Evolutionary conservation across 2,797 vertebrate species (phyloP), one percentile per base, ranked within the genome.

Genomic region (Anabas testudineus): DNA sequence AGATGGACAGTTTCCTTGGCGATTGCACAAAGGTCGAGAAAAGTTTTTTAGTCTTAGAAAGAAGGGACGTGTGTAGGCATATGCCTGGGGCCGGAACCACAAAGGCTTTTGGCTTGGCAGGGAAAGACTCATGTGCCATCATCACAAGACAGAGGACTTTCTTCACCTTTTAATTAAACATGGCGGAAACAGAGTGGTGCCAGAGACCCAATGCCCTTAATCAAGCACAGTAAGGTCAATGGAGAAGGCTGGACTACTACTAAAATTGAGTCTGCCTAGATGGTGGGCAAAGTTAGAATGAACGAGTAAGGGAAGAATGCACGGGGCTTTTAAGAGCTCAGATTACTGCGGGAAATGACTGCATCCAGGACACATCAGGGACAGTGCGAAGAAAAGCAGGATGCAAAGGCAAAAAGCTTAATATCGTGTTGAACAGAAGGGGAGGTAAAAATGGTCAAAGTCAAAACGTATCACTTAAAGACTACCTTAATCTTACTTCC

Each of bases 81-180:
- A 45, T 65, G 74, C 71, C 76, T 34, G 51, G 55, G 52, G 73
- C 81, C 42, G 51, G 57, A 83, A 81, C 36, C 75, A 71, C 80
- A 71, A 73, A 74, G 80, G 15, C 71, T 80, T 86, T 66, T 57
- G 67, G 68, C 30, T 70, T 83, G 81, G 82, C 75, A 53, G 65
- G 62, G 13, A 67, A 65, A 69, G 67, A 81, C 74, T 81, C 67
- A 54, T 81, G 86, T 80, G 80, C 82, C 84, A 70, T 86, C 85
- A 86, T 89, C 87, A 74, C 81, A 75, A 81, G 84, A 90, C 83
- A 80, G 88, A 89, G 76, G 84, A 88, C 86, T 94, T 93, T 94
- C 93, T 86, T 87, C 93, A 86, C 90, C 90, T 91, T 94, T 94
- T 95, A 94, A 95, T 95, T 93, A 93, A 90, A 91, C 82, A 54